phyloP scores from a whole-genome alignment of 2,888 invertebrate species.

The Chesias legatella region DNA sequence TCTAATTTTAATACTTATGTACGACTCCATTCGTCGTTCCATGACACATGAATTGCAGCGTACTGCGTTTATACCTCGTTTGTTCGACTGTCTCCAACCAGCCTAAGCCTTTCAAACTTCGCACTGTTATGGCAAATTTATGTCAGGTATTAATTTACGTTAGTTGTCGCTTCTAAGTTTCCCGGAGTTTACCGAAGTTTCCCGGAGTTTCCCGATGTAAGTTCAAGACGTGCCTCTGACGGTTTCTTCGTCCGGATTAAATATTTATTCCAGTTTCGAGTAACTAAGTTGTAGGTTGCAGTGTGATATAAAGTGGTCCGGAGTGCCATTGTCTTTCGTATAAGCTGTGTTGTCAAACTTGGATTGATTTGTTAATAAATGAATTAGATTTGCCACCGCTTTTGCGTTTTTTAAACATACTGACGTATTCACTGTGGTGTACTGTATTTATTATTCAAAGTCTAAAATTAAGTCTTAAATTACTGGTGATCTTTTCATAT shows the following conservation, averaged over 20 bases:
- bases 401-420: too few species aligned
- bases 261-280: constrained; percentile 64
- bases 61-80: constrained; percentile 52
- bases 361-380: too few species aligned
- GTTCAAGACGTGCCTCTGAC: constrained; percentile 47
- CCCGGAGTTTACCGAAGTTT: constrained; percentile 42
- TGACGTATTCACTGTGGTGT: too few species aligned
- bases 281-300: constrained; percentile 33
- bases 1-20: neutral
- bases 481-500: too few species aligned
- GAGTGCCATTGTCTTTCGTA: constrained; percentile 16
- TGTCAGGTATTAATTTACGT: constrained; percentile 79
- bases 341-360: neutral
- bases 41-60: constrained; percentile 1
- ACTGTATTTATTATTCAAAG: too few species aligned
- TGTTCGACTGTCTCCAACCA: constrained; percentile 60
- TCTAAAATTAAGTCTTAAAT: too few species aligned
- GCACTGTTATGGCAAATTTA: constrained; percentile 77
- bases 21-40: neutral
- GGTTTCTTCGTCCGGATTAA: constrained; percentile 64
- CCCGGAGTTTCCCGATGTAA: constrained; percentile 46
- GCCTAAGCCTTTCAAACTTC: constrained; percentile 58
- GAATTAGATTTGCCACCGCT: too few species aligned
- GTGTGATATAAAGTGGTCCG: constrained; percentile 19
- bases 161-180: constrained; percentile 52